phyloP scores from a whole-genome alignment of 2,797 vertebrate species.

The Phoxinus dragarum region DNA sequence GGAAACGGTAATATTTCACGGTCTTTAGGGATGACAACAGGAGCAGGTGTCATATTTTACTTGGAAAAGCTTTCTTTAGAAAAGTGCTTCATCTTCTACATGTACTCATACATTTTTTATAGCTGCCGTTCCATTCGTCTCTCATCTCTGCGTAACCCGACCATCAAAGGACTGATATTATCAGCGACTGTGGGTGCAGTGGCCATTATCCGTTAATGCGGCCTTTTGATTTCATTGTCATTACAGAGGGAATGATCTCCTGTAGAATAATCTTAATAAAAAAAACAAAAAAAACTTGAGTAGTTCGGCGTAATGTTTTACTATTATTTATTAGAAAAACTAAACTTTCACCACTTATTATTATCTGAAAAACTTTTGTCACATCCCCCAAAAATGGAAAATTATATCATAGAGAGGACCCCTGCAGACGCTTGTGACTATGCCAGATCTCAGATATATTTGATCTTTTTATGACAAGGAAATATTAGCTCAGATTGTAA shows the following conservation, averaged over 20 bases:
- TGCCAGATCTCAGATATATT: background rate
- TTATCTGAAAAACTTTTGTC: background rate
- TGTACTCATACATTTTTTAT: slow-evolving; percentile 74
- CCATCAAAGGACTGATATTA: slow-evolving; percentile 72
- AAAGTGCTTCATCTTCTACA: slow-evolving; percentile 64
- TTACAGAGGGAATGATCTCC: slow-evolving; percentile 48
- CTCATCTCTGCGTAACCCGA: slow-evolving; percentile 66
- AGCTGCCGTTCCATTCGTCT: slow-evolving; percentile 60
- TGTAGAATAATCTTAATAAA: background rate
- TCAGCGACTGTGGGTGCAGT: slow-evolving; percentile 61
- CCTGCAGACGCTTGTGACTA: no score
- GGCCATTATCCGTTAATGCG: slow-evolving; percentile 73
- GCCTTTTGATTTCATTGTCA: slow-evolving; percentile 67
- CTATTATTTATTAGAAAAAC: background rate
- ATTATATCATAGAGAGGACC: background rate
- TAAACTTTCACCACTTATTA: background rate
- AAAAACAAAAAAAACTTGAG: background rate
- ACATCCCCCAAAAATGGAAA: background rate
- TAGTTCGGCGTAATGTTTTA: background rate
- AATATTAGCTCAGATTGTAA: background rate
- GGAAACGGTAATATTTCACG: slow-evolving; percentile 42
- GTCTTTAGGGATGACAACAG: slow-evolving; percentile 39
- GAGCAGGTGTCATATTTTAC: slow-evolving; percentile 55
- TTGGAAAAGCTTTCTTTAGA: slow-evolving; percentile 58
- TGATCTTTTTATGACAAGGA: background rate